A percentile compares a stretch with the other conserved stretches of the same genome.
phyloP scores from a whole-genome alignment of 2,797 vertebrate genomes.

The Thalassophryne amazonica region DNA sequence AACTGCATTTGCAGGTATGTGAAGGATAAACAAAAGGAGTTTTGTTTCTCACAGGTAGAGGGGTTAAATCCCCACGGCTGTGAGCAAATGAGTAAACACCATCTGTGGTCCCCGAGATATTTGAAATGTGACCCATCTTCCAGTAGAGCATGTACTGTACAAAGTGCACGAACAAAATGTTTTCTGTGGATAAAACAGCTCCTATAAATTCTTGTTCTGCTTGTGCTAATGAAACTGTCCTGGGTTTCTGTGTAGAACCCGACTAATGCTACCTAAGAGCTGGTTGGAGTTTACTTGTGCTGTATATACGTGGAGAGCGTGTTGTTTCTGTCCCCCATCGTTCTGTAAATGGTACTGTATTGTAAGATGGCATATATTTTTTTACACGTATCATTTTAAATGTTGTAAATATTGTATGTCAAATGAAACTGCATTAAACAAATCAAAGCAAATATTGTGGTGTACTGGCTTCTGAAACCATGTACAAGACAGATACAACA shows the following conservation, averaged over 20 bases:
- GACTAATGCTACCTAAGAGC: slow-evolving; percentile 48
- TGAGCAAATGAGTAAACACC: slow-evolving; percentile 23
- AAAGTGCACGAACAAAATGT: slow-evolving; percentile 74
- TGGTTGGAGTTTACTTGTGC: slow-evolving; percentile 40
- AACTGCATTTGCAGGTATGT: neutral
- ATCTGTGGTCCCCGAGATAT: slow-evolving; percentile 15
- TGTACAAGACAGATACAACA: neutral
- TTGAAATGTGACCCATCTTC: slow-evolving; percentile 68
- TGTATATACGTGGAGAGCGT: slow-evolving; percentile 61
- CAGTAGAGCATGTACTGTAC: slow-evolving; percentile 67
- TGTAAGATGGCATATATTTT: slow-evolving; percentile 84
- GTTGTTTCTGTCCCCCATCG: slow-evolving; percentile 64
- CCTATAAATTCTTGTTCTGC: slow-evolving; percentile 54
- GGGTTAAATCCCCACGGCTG: slow-evolving; percentile 3
- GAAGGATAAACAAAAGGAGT: neutral
- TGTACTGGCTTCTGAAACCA: slow-evolving; percentile 14
- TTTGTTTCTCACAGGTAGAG: slow-evolving; percentile 9
- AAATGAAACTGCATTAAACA: slow-evolving; percentile 70
- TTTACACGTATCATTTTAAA: slow-evolving; percentile 78
- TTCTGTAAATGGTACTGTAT: slow-evolving; percentile 77
- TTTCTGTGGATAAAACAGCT: slow-evolving; percentile 50
- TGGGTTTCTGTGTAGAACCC: slow-evolving; percentile 54
- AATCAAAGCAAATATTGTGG: slow-evolving; percentile 55
- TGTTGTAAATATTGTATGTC: slow-evolving; percentile 76
- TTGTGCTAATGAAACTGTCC: slow-evolving; percentile 54